phyloP scores from a whole-genome alignment of 2,113 vertebrate genomes.

The Pluvianellus socialis region DNA sequence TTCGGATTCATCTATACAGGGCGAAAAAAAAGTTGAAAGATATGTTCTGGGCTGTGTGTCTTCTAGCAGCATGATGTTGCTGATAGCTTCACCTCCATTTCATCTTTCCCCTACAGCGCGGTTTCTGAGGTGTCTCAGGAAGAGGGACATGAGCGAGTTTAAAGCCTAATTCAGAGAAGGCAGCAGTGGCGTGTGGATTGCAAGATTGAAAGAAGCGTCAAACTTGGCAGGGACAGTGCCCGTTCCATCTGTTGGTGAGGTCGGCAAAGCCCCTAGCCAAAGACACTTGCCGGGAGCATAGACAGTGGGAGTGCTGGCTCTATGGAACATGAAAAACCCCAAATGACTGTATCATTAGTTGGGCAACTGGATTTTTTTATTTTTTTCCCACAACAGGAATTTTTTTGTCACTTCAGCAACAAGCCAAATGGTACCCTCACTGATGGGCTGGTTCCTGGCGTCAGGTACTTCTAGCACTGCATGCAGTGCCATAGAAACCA shows the following conservation, averaged over 20 bases:
- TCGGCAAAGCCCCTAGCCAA: neutral
- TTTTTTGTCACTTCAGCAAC: neutral
- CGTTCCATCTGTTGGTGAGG: neutral
- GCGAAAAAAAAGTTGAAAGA: neutral
- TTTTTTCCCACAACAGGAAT: neutral
- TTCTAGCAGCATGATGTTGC: neutral
- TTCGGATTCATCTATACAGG: neutral
- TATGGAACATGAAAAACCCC: neutral
- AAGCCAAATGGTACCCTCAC: neutral
- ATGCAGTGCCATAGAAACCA: neutral
- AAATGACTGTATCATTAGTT: neutral
- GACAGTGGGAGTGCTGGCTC: neutral
- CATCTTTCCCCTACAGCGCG: accelerated
- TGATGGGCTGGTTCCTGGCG: neutral
- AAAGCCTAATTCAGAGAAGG: neutral
- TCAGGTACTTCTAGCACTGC: neutral
- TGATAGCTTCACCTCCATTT: neutral
- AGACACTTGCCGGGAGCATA: neutral
- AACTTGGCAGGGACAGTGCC: neutral
- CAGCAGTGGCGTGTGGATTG: neutral
- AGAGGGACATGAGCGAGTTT: neutral
- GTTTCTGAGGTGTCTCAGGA: neutral
- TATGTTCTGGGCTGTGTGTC: neutral
- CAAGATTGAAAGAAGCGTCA: neutral
- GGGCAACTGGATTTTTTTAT: neutral